A percentile compares a stretch with the other conserved stretches of the same genome.
phyloP scores from a whole-genome alignment of 2,888 invertebrate genomes.

The Perdita meconis region DNA sequence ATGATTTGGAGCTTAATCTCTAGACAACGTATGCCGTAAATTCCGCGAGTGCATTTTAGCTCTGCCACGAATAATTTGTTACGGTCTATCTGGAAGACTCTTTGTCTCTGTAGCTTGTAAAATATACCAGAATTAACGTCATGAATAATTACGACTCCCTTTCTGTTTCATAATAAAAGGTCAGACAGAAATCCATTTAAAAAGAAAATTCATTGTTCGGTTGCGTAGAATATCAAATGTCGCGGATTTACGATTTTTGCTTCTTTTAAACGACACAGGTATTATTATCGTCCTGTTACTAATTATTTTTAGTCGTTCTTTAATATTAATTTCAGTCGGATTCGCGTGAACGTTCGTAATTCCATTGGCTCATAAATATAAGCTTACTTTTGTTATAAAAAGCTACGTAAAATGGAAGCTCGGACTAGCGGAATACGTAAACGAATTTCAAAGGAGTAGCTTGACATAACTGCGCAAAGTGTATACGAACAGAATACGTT shows the following conservation, averaged over 20 bases:
- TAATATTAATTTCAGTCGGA: background rate
- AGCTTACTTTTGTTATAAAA: slow-evolving; percentile 10
- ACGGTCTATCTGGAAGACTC: background rate
- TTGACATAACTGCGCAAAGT: slow-evolving; percentile 53
- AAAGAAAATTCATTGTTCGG: background rate
- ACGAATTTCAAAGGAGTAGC: slow-evolving; percentile 47
- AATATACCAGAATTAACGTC: slow-evolving; percentile 40
- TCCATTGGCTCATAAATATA: background rate
- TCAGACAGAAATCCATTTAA: background rate
- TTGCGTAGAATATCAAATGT: background rate
- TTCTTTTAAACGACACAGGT: background rate
- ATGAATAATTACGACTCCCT: slow-evolving; percentile 36
- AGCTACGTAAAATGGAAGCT: slow-evolving; percentile 9
- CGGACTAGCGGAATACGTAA: slow-evolving; percentile 19
- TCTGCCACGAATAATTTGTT: background rate
- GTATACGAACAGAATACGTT: slow-evolving; percentile 30
- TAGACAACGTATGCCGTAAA: background rate
- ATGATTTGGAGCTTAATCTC: background rate
- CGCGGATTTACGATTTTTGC: no score
- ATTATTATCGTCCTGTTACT: background rate
- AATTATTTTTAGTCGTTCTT: background rate
- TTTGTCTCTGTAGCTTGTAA: slow-evolving; percentile 13
- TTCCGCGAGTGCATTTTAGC: slow-evolving; percentile 2
- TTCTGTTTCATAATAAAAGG: slow-evolving; percentile 19
- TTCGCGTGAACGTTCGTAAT: background rate